Evolutionary conservation across 2,113 vertebrate species (phyloP), one percentile per base, ranked within the genome.

Genomic region (Pteropus alecto): DNA sequence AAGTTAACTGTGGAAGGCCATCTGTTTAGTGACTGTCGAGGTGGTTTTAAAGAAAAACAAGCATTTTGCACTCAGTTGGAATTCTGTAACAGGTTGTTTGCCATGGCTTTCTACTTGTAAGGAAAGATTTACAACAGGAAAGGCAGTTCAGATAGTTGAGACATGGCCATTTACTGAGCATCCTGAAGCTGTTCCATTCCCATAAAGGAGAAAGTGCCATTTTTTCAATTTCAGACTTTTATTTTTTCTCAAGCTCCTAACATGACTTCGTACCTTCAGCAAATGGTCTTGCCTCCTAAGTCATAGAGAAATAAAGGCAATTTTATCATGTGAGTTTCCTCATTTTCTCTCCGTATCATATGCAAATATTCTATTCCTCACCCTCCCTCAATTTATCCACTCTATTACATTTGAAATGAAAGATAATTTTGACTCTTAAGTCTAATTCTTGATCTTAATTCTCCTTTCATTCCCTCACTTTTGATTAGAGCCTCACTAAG

Each of bases 1-100:
- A 65, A 22, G 92, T 84, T 60, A 60, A 54, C 54, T 81, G 48
- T 56, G 58, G 65, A 90, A 95, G 82, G 60, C 65, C 92, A 93
- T 93, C 96, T 91, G 81, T 51, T 94, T 74, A 87, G 85, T 65
- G 88, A 84, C 68, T 16, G 0, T 18, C n/a, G 86, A 85, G 51
- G 60, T 85, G 10, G 51, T 95, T 76, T 94, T 84, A 93, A 88
- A 85, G 89, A 63, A 90, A 90, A 91, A 19, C 43, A 65, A 26
- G 38, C 58, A 67, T 91, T 96, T 94, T 76, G 71, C 65, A 88
- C 82, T 91, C 92, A 38, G 74, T 46, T 63, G 89, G 95, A 87
- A 91, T 87, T 85, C 82, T 54, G 35, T 88, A 48, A 79, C 70
- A 93, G 48, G 70, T 77, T 92, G 61, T 48, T 86, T 85, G 88